These are phyloP conservation scores for Sphecodes monilicornis DNA, from an alignment of 2,888 invertebrate species.

Conservation along the genomic window DNA sequence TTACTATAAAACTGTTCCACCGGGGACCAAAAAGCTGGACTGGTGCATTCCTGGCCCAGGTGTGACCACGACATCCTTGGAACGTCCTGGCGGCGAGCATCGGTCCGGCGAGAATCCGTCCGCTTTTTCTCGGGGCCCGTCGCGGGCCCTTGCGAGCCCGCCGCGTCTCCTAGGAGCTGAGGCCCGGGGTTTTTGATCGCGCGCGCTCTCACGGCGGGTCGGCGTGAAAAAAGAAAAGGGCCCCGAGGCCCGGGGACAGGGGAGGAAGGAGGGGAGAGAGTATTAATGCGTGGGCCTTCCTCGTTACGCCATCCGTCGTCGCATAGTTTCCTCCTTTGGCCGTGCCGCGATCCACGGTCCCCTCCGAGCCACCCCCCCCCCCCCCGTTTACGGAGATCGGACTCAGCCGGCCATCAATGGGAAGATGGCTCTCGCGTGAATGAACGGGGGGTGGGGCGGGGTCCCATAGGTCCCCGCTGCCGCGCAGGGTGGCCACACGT, in stretches of 20 bases:
- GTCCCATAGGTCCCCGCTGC: not conserved
- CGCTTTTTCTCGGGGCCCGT: slow-evolving; percentile 59
- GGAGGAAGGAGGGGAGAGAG: slow-evolving; percentile 41
- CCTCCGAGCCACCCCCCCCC: slow-evolving; percentile 12
- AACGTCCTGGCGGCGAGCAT: slow-evolving; percentile 72
- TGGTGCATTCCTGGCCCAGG: slow-evolving; percentile 71
- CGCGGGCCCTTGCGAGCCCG: slow-evolving; percentile 58
- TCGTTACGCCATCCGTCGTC: slow-evolving; percentile 82
- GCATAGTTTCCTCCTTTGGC: slow-evolving; percentile 80
- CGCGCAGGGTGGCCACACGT: slow-evolving; percentile 43
- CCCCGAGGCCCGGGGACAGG: slow-evolving; percentile 24
- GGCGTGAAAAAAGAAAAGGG: slow-evolving; percentile 32
- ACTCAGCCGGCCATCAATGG: slow-evolving; percentile 79
- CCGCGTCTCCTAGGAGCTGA: slow-evolving; percentile 64
- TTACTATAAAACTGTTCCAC: slow-evolving; percentile 60
- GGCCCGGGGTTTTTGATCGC: slow-evolving; percentile 73
- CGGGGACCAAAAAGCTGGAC: slow-evolving; percentile 28
- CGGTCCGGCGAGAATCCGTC: slow-evolving; percentile 53
- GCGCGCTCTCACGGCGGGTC: slow-evolving; percentile 70
- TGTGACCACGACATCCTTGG: slow-evolving; percentile 79
- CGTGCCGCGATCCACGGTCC: slow-evolving; percentile 66
- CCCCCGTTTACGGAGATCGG: slow-evolving; percentile 13
- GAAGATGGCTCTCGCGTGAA: slow-evolving; percentile 79
- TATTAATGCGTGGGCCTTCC: slow-evolving; percentile 79
- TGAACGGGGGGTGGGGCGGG: slow-evolving; percentile 75